These are phyloP conservation scores for Elymnias hypermnestra DNA, from an alignment of 1,140 invertebrate genomes.

Conservation along the genomic window DNA sequence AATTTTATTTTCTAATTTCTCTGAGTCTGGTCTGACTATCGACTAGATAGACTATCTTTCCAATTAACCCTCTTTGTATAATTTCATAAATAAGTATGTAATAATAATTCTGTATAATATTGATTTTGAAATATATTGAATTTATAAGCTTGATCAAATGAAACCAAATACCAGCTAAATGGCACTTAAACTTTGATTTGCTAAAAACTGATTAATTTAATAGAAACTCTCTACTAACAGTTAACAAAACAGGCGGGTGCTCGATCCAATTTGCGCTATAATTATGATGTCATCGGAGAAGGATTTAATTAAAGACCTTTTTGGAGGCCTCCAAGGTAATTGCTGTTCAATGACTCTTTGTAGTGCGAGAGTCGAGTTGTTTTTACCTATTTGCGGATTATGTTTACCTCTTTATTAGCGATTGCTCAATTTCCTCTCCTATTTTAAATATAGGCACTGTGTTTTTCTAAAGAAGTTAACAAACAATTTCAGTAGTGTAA, in stretches of 20 bases:
- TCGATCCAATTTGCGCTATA: constrained; percentile 68
- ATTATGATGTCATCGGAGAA: constrained; percentile 75
- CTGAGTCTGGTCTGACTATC: no score
- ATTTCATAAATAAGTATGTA: no score
- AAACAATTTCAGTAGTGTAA: no score
- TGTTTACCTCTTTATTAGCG: constrained; percentile 29
- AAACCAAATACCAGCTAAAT: neutral
- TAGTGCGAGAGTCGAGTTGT: constrained; percentile 55
- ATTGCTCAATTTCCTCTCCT: constrained; percentile 9
- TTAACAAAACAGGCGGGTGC: constrained; percentile 68
- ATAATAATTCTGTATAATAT: no score
- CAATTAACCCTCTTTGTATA: no score
- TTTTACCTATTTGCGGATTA: constrained; percentile 55
- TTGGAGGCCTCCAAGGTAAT: constrained; percentile 68
- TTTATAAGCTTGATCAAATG: no score
- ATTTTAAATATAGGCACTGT: neutral
- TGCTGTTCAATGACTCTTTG: constrained; percentile 72
- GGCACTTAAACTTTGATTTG: constrained; percentile 2
- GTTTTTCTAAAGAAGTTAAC: no score
- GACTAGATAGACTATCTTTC: no score
- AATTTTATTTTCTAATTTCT: no score
- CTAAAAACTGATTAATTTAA: constrained; percentile 44
- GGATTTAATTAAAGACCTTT: constrained; percentile 73
- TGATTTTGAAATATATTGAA: no score
- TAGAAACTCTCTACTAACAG: constrained; percentile 57